phyloP scores from a whole-genome alignment of 2,113 vertebrate genomes.

The Falco punctatus region DNA sequence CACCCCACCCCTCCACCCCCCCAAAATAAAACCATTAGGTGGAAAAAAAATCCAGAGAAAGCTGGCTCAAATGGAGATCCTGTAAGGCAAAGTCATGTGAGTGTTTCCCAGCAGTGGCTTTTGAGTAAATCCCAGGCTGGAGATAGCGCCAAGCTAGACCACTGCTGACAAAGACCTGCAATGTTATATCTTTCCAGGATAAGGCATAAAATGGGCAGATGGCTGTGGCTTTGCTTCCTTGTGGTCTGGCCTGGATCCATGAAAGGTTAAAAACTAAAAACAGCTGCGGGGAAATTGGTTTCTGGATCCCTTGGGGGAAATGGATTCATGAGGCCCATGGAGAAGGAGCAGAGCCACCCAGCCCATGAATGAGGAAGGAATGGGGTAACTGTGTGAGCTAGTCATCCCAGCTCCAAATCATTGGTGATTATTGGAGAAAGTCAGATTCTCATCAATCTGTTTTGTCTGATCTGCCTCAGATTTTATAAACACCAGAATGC shows the following conservation, averaged over 20 bases:
- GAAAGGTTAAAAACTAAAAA: background rate
- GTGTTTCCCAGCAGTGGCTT: background rate
- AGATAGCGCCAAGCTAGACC: background rate
- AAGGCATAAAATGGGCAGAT: constrained; percentile 17
- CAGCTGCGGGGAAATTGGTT: background rate
- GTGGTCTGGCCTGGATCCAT: constrained; percentile 14
- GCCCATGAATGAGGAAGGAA: background rate
- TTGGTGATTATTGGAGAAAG: background rate
- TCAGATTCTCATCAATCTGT: background rate
- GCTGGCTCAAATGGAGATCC: background rate
- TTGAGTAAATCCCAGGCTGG: background rate
- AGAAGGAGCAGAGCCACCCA: background rate
- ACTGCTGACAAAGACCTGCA: background rate
- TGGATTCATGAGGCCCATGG: background rate
- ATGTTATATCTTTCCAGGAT: background rate
- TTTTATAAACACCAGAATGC: background rate
- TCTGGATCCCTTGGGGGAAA: background rate
- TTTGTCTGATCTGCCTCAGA: background rate
- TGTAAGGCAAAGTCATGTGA: background rate
- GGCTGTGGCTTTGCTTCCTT: background rate
- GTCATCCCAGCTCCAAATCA: background rate
- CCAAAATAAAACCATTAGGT: too few species aligned
- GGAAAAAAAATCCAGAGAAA: background rate
- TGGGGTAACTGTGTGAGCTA: background rate
- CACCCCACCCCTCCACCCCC: too few species aligned